Percentiles rank a stretch among this genome's conserved stretches.
phyloP scores from a whole-genome alignment of 1,140 invertebrate genomes.

The Heliconius nattereri region DNA sequence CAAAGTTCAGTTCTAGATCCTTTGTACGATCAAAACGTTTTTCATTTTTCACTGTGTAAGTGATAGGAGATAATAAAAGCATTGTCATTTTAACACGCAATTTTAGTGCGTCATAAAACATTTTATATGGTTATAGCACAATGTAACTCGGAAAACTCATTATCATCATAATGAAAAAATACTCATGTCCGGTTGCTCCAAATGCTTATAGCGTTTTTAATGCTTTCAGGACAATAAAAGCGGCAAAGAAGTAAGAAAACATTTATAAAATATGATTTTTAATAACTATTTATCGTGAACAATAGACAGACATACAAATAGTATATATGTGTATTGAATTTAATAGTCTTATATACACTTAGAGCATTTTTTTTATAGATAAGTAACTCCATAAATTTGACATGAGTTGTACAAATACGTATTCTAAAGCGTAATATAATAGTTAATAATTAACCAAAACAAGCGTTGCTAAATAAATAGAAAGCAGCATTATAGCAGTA shows the following conservation, averaged over 20 bases:
- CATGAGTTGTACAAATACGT: not conserved
- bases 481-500: slow-evolving; percentile 11
- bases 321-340: not conserved
- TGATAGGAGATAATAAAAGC: not conserved
- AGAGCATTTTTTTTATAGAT: not conserved
- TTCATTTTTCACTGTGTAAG: not conserved
- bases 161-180: slow-evolving; percentile 11
- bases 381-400: not conserved
- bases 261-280: not conserved
- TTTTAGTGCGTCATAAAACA: not conserved
- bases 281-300: not conserved
- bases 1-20: slow-evolving; percentile 72
- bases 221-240: not conserved
- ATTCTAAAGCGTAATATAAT: slow-evolving; percentile 5
- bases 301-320: not conserved
- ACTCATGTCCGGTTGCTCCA: not conserved
- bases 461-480: slow-evolving; percentile 33
- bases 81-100: not conserved
- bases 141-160: slow-evolving; percentile 4
- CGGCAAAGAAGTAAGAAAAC: not conserved
- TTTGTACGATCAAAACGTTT: slow-evolving; percentile 45
- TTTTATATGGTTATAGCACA: slow-evolving; percentile 1
- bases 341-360: not conserved
- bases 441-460: not conserved
- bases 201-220: not conserved